Conservation (phyloP, 2,888 invertebrate genomes). For the Copidosoma aretas region DNA sequence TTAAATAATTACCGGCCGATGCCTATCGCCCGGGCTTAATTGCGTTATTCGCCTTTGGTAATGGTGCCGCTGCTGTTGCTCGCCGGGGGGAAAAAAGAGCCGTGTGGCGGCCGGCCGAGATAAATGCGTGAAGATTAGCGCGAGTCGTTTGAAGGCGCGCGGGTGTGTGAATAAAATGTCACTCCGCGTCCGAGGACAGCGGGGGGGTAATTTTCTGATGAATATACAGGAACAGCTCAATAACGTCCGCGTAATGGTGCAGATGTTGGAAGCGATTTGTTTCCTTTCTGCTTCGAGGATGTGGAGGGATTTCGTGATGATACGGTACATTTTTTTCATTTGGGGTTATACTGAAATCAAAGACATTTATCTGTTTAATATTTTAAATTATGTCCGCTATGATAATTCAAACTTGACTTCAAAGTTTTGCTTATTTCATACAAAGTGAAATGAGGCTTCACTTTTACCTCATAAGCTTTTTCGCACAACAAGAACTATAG, state of each 20-base stretch:
- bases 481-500: too few species aligned
- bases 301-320: neutral
- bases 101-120: neutral
- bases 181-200: too few species aligned
- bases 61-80: neutral
- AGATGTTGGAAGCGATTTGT: neutral
- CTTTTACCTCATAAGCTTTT: too few species aligned
- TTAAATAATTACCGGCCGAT: conserved; percentile 18
- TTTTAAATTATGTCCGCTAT: too few species aligned
- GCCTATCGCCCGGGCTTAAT: conserved; percentile 2
- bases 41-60: neutral
- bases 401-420: too few species aligned
- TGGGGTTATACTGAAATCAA: too few species aligned
- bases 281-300: too few species aligned
- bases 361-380: too few species aligned
- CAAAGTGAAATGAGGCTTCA: too few species aligned
- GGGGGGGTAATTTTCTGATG: neutral
- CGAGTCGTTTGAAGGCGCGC: neutral
- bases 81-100: neutral
- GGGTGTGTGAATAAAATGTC: too few species aligned
- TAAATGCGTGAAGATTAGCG: neutral
- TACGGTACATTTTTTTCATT: neutral
- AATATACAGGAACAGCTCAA: neutral
- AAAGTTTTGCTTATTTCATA: too few species aligned
- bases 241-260: neutral